Evolutionary conservation across 1,140 invertebrate genomes (phyloP), one percentile per base, ranked within the genome.

Genomic region (Drosophila ananassae): DNA sequence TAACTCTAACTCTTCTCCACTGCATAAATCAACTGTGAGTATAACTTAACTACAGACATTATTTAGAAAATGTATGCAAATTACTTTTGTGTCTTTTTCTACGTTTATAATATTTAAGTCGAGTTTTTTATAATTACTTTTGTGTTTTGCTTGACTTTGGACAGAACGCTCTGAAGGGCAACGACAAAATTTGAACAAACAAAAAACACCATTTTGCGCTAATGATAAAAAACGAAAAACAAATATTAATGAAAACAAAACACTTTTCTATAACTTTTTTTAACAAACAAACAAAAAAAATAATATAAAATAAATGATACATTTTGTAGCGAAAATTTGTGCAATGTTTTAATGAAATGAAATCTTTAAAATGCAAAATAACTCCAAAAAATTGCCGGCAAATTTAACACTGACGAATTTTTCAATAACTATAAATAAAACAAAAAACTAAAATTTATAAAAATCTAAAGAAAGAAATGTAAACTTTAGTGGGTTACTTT

Each of bases 251-350:
- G 39, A 50, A 63, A 77, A 59, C 48, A 51, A 63, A 77, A 83
- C 73, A 89, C 83, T 87, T 87, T 87, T 87, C 82, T 89, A 87
- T 89, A 87, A 89, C 83, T 82, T 87, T 89, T 87, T 87, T 87
- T 83, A 87, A 83, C 57, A 59, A 69, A 71, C 41, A 55, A 28
- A 28, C 5, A 28, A 28, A 28, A 55, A 28, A 28, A 28, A 28
- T 6, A 28, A 81, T 58, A 60, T 41, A 51, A 79, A 75, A 69
- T 47, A 13, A 46, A 58, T 53, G 57, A 71, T 73, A 61, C 51
- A 72, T 89, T 87, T 87, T 87, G 82, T 87, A 87, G 83, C 75
- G 67, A 89, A 89, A 87, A 87, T 78, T 85, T 85, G 82, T 82
- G 81, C 83, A 87, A 85, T 57, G 79, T 87, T 87, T 79, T 76